phyloP scores from a whole-genome alignment of 2,888 invertebrate genomes.

The Diarsia brunnea region DNA sequence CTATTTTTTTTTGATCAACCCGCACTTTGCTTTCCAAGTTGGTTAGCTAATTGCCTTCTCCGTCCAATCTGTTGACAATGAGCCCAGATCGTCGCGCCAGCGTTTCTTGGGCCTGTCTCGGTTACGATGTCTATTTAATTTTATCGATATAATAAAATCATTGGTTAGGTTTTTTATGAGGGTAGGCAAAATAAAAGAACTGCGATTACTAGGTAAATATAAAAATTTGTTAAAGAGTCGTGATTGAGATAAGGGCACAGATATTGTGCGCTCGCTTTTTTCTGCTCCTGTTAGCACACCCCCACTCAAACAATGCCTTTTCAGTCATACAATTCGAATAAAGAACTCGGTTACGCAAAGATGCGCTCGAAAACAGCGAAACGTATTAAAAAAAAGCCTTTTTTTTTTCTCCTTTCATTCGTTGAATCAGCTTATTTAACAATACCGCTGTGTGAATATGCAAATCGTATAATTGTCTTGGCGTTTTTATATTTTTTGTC shows the following conservation, averaged over 20 bases:
- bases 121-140: too few relatives aligned
- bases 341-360: constrained; percentile 84
- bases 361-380: constrained; percentile 82
- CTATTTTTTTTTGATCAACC: not conserved
- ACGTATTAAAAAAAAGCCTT: constrained; percentile 67
- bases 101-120: too few relatives aligned
- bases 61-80: too few relatives aligned
- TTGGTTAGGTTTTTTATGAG: too few relatives aligned
- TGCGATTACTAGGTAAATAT: constrained; percentile 17
- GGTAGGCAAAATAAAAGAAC: too few relatives aligned
- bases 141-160: not conserved
- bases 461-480: constrained; percentile 87
- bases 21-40: too few relatives aligned
- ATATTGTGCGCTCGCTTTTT: constrained; percentile 46
- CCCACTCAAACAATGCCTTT: constrained; percentile 70
- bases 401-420: constrained; percentile 78
- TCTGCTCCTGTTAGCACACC: constrained; percentile 58
- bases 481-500: constrained; percentile 75
- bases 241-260: constrained; percentile 44
- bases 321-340: constrained; percentile 81
- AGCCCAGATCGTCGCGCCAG: too few relatives aligned
- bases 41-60: too few relatives aligned
- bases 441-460: constrained; percentile 83
- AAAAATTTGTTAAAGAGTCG: constrained; percentile 17
- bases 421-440: constrained; percentile 77